Conservation (phyloP, 2,888 invertebrate genomes). For the Pollenia amentaria region DNA sequence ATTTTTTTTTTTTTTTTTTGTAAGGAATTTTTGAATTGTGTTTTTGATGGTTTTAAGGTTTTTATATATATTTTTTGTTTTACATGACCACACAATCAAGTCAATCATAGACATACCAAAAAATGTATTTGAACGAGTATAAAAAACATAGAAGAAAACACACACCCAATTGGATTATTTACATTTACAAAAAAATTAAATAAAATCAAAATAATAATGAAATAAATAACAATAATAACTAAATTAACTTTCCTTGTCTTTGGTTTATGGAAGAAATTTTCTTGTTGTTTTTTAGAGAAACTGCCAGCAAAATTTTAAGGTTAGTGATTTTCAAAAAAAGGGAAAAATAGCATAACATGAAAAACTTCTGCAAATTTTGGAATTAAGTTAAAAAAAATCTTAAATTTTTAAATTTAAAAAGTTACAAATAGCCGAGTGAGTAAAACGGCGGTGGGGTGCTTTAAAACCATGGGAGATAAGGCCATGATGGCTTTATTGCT, state of each 20-base stretch:
- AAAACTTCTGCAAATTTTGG: too few species aligned
- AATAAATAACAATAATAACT: constrained; percentile 68
- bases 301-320: background rate
- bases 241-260: constrained; percentile 60
- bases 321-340: too few species aligned
- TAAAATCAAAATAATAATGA: constrained; percentile 77
- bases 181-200: constrained; percentile 83
- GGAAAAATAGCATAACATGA: too few species aligned
- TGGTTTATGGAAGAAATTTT: background rate
- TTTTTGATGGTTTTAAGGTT: constrained; percentile 78
- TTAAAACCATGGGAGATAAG: too few species aligned
- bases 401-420: too few species aligned
- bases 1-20: constrained; percentile 79
- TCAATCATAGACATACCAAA: constrained; percentile 85
- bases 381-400: too few species aligned
- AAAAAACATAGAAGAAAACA: constrained; percentile 85
- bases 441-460: too few species aligned
- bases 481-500: too few species aligned
- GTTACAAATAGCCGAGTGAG: too few species aligned
- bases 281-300: background rate
- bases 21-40: constrained; percentile 80
- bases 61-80: constrained; percentile 78
- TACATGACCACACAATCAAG: constrained; percentile 85
- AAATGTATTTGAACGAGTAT: constrained; percentile 84
- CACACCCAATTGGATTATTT: constrained; percentile 85